Conservation (phyloP, 2,797 vertebrate genomes). For the Craterocephalus amniculus region DNA sequence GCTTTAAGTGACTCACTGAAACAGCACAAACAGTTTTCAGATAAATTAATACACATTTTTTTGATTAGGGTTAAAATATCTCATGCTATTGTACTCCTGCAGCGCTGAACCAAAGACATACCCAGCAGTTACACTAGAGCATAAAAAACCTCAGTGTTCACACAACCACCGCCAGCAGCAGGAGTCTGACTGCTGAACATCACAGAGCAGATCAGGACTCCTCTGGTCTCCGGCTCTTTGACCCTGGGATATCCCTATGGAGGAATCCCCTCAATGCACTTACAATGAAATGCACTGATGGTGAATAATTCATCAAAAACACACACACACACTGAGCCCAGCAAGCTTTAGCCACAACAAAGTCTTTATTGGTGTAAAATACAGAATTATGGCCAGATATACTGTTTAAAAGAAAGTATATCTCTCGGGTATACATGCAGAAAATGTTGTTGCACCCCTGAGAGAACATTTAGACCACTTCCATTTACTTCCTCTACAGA, state of each 20-base stretch:
- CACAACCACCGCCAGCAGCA: conserved; percentile 29
- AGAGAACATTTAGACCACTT: conserved; percentile 52
- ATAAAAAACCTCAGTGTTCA: conserved; percentile 5
- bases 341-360: conserved; percentile 16
- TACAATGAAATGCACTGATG: conserved; percentile 35
- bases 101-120: conserved; percentile 20
- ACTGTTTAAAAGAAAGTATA: conserved; percentile 6
- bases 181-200: conserved; percentile 43
- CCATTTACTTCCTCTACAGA: conserved; percentile 48
- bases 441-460: conserved; percentile 20
- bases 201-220: conserved; percentile 39
- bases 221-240: conserved; percentile 52
- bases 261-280: conserved; percentile 30
- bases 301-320: conserved; percentile 42
- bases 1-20: conserved; percentile 10
- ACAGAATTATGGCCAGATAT: conserved; percentile 8
- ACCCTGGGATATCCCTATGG: conserved; percentile 49
- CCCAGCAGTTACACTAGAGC: conserved; percentile 14
- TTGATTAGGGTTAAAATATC: conserved; percentile 38
- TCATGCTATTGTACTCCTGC: conserved; percentile 10
- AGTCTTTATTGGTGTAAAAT: conserved; percentile 12
- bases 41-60: conserved; percentile 27
- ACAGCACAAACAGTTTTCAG: conserved; percentile 22
- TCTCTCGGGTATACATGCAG: background rate
- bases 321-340: conserved; percentile 11